These are phyloP conservation scores for Capricornis sumatraensis DNA, from an alignment of 2,113 vertebrate genomes.

Conservation along the genomic window DNA sequence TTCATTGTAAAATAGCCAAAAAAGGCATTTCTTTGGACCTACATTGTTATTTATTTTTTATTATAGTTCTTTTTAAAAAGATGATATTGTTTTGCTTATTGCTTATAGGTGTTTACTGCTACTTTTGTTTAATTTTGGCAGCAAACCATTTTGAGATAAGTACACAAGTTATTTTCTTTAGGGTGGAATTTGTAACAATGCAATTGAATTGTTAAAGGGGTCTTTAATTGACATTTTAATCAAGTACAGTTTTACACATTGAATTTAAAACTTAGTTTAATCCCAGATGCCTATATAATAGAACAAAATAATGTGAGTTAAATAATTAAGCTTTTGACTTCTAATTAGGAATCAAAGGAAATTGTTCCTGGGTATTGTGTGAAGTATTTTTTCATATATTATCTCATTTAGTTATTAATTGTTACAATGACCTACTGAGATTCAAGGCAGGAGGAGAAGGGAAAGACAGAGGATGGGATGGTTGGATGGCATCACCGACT, in stretches of 20 bases:
- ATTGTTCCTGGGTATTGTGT: not conserved
- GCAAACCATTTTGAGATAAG: not conserved
- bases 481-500: not conserved
- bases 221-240: conserved; percentile 19
- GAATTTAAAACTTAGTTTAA: conserved; percentile 2
- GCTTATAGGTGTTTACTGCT: not conserved
- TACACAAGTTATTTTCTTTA: not conserved
- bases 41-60: not conserved
- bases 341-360: not conserved
- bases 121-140: conserved; percentile 1
- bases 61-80: not conserved
- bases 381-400: not conserved
- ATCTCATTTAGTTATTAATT: not conserved
- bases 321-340: not conserved
- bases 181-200: not conserved
- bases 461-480: not conserved
- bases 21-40: not conserved
- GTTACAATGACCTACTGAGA: not conserved
- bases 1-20: not conserved
- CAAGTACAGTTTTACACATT: not conserved
- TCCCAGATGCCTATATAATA: not conserved
- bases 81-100: not conserved
- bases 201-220: not conserved
- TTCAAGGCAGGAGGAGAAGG: not conserved
- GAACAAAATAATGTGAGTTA: not conserved